Percentiles rank a stretch among this genome's conserved stretches.
These are phyloP conservation scores for Nemotelus pantherinus DNA, from an alignment of 2,888 invertebrate genomes.

Conservation along the genomic window DNA sequence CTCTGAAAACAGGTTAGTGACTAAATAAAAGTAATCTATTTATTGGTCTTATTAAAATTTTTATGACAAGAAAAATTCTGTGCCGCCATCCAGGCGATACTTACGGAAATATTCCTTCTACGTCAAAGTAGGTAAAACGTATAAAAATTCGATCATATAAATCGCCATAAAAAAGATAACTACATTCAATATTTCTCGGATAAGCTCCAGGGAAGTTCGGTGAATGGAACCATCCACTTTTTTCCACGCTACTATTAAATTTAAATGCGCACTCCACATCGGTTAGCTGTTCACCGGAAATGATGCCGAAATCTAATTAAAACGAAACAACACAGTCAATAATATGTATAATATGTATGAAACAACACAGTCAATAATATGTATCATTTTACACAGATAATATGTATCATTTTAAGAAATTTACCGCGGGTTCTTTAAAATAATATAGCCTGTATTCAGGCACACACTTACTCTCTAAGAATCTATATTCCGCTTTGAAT, in stretches of 20 bases:
- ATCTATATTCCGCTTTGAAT: conserved; percentile 87
- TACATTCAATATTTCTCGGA: conserved; percentile 88
- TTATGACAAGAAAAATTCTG: no score
- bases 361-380: no score
- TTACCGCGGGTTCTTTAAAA: no score
- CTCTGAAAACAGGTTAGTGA: no score
- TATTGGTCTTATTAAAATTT: no score
- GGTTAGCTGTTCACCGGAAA: conserved; percentile 79
- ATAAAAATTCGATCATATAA: conserved; percentile 81
- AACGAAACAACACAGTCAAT: no score
- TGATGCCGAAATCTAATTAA: conserved; percentile 86
- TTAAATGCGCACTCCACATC: conserved; percentile 87
- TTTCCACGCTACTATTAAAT: conserved; percentile 83
- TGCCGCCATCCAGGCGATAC: conserved; percentile 65
- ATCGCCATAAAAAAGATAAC: conserved; percentile 88
- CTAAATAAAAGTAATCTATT: no score
- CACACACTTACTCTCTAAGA: conserved; percentile 93
- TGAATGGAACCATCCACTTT: conserved; percentile 84
- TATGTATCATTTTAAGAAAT: no score
- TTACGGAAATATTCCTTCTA: conserved; percentile 95
- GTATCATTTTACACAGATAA: no score
- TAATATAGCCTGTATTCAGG: no score
- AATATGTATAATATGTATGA: no score
- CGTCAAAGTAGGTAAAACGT: conserved; percentile 90
- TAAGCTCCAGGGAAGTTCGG: conserved; percentile 93